Percentiles rank a stretch among this genome's conserved stretches.
Conservation (phyloP, 2,797 vertebrate species). For the Pipistrellus pipistrellus region DNA sequence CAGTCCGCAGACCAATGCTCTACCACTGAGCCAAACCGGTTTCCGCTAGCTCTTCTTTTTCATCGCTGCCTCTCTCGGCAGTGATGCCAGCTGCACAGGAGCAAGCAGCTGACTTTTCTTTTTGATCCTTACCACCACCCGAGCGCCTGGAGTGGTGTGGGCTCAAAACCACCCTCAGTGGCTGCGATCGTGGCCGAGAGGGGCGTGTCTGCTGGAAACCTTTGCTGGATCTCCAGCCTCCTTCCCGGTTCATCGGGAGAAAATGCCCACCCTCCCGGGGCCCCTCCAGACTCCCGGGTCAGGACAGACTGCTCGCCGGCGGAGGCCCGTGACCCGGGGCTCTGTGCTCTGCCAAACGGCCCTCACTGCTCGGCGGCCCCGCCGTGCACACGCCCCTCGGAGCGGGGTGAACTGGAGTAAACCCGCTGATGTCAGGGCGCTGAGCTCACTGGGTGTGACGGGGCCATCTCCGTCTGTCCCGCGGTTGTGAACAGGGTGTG, state of each 20-base stretch:
- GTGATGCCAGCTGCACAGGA: too few relatives aligned
- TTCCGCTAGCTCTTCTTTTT: too few relatives aligned
- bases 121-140: too few relatives aligned
- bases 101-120: too few relatives aligned
- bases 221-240: slow-evolving; percentile 22
- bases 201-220: not conserved
- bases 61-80: too few relatives aligned
- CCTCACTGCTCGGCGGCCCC: slow-evolving; percentile 73
- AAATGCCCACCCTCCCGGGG: slow-evolving; percentile 36
- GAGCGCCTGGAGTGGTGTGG: too few relatives aligned
- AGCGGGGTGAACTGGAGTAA: slow-evolving; percentile 84
- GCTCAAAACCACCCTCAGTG: too few relatives aligned
- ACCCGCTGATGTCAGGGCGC: slow-evolving; percentile 86
- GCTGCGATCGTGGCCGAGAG: not conserved
- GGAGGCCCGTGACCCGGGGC: not conserved
- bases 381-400: slow-evolving; percentile 73
- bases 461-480: slow-evolving; percentile 61
- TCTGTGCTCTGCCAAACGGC: slow-evolving; percentile 35
- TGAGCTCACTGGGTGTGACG: slow-evolving; percentile 86
- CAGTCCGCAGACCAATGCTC: too few relatives aligned
- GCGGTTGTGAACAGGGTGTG: slow-evolving; percentile 64
- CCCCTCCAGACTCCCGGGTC: slow-evolving; percentile 44
- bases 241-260: not conserved
- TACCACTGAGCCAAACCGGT: too few relatives aligned
- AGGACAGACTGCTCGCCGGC: not conserved